phyloP scores from a whole-genome alignment of 2,113 vertebrate species.

The Chascanopsetta lugubris region DNA sequence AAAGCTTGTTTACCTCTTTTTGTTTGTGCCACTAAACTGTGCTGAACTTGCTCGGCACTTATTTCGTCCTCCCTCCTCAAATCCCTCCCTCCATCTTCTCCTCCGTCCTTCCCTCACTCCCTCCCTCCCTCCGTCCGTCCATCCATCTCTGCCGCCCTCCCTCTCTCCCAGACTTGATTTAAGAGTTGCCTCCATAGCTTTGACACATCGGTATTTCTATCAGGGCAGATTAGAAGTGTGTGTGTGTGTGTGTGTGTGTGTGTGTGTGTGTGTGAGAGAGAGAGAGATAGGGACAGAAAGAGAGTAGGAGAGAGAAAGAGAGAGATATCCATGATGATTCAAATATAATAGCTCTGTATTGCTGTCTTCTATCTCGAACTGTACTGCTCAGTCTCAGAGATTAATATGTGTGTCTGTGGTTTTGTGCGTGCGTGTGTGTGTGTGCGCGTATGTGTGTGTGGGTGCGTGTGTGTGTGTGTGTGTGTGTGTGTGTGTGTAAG shows the following conservation, averaged over 20 bases:
- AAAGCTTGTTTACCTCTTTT: constrained; percentile 35
- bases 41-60: background rate
- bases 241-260: constrained; percentile 66
- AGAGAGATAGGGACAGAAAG: too few species aligned
- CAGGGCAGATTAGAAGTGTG: constrained; percentile 93
- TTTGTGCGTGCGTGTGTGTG: constrained; percentile 17
- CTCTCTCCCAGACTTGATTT: constrained; percentile 86
- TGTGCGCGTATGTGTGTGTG: constrained; percentile 53
- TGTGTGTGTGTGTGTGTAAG: constrained; percentile 64
- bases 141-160: constrained; percentile 49
- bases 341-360: constrained; percentile 91
- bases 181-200: constrained; percentile 91
- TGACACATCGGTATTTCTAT: constrained; percentile 99
- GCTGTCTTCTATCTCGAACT: constrained; percentile 39
- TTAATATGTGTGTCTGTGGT: constrained; percentile 51
- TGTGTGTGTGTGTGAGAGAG: constrained; percentile 18
- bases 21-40: constrained; percentile 19
- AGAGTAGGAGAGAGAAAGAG: background rate
- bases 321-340: constrained; percentile 88
- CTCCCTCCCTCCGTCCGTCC: constrained; percentile 44
- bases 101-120: constrained; percentile 12
- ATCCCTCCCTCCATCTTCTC: constrained; percentile 9
- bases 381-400: constrained; percentile 49
- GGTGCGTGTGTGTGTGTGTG: constrained; percentile 3
- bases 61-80: background rate